phyloP scores from a whole-genome alignment of 2,113 vertebrate genomes.

The Herpetotheres cachinnans region DNA sequence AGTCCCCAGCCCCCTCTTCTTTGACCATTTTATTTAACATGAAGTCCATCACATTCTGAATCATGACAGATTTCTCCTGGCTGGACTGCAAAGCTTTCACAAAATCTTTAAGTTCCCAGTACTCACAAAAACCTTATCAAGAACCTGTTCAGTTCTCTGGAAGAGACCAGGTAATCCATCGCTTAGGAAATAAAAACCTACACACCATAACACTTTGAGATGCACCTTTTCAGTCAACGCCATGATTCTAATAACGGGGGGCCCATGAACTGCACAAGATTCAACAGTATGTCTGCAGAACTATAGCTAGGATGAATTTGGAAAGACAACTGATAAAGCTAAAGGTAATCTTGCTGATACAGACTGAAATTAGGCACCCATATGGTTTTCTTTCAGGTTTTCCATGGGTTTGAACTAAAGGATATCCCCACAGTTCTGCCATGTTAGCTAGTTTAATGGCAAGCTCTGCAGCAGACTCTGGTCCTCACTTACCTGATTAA shows the following conservation, averaged over 20 bases:
- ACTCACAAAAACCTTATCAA: not conserved
- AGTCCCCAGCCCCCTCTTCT: not conserved
- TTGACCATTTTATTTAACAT: not conserved
- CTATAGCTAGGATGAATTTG: not conserved
- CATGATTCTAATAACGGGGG: not conserved
- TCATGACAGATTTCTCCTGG: not conserved
- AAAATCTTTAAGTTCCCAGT: not conserved
- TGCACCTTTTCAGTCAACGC: not conserved
- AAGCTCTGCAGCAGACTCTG: not conserved
- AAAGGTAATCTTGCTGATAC: not conserved
- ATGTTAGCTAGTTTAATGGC: not conserved
- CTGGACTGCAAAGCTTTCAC: not conserved
- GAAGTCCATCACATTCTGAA: not conserved
- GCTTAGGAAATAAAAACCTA: not conserved
- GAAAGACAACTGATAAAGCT: not conserved
- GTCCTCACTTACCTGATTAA: constrained; percentile 84
- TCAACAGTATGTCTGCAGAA: not conserved
- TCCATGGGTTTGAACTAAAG: not conserved
- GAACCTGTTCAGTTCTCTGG: not conserved
- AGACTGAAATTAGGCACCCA: not conserved
- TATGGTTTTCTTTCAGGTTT: not conserved
- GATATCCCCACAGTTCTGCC: not conserved
- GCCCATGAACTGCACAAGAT: not conserved
- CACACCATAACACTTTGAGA: not conserved
- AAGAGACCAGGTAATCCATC: not conserved